A percentile compares a stretch with the other conserved stretches of the same genome.
These are phyloP conservation scores for Cryptocephalus primarius DNA, from an alignment of 2,888 invertebrate species.

Conservation along the genomic window DNA sequence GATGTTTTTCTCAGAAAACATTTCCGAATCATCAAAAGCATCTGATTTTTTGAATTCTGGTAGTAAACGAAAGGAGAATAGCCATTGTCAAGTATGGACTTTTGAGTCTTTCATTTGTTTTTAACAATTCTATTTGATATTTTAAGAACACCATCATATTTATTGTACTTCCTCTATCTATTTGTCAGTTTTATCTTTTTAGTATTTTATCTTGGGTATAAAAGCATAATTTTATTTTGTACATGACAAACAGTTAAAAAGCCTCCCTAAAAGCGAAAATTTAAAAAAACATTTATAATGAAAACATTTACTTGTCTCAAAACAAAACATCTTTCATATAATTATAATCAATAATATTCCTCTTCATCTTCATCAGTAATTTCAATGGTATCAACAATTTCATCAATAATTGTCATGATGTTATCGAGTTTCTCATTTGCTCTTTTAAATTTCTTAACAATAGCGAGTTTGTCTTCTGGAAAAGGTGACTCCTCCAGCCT, in stretches of 20 bases:
- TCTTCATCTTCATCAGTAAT: constrained; percentile 22
- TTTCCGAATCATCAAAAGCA: too few species aligned
- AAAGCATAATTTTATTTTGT: too few species aligned
- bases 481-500: constrained; percentile 9
- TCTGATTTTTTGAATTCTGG: too few species aligned
- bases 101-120: too few species aligned
- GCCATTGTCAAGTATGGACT: too few species aligned
- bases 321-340: constrained; percentile 9
- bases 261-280: too few species aligned
- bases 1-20: too few species aligned
- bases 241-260: too few species aligned
- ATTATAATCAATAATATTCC: constrained; percentile 7
- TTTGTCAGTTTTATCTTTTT: too few species aligned
- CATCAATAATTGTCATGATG: constrained; percentile 33
- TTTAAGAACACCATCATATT: neutral
- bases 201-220: too few species aligned
- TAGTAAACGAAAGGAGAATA: too few species aligned
- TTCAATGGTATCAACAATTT: constrained; percentile 35
- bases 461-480: constrained; percentile 12
- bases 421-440: constrained; percentile 32
- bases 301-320: constrained; percentile 9
- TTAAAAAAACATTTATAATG: neutral
- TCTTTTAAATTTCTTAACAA: constrained; percentile 25
- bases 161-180: neutral
- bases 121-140: too few species aligned